Evolutionary conservation across 2,888 invertebrate genomes (phyloP), one percentile per base, ranked within the genome.

Genomic region (Oxytorus armatus): DNA sequence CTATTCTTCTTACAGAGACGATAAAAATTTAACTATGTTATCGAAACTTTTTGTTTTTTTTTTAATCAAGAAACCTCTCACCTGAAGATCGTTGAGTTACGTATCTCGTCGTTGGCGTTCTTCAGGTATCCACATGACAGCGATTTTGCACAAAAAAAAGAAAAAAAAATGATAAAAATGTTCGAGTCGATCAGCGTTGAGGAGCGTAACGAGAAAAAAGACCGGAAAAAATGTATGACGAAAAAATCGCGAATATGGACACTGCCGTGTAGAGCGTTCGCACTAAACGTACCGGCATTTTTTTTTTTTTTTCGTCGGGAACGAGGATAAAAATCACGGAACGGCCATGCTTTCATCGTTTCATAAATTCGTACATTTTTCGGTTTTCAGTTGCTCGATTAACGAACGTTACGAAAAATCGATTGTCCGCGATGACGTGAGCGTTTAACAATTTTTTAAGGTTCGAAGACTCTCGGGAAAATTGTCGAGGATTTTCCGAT

Each of bases 41-140:
- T n/a, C n/a, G n/a, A n/a, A 4, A 14, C 1, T 42, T 55, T 55
- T 39, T 39, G 2, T 21, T 5, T 3, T n/a, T n/a, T 33, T 55
- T 39, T 14, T 25, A 33, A 1, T 29, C 42, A 11, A 25, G 7
- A 36, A 11, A 42, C 14, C 16, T 63, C 77, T 83, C 82, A 82
- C 82, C 82, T 81, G 51, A 61, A 72, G 18, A 8, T 66, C 44
- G 47, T 39, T 61, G 51, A 23, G 16, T 57, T 51, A 61, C 68
- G 21, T 63, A 59, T 68, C 51, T 25, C 69, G 23, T 39, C 76
- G 63, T 53, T 42, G 49, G 61, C 42, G 69, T 82, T 83, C 83
- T 84, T 83, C 82, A 83, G 72, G 83, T 86, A 86, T 86, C 86
- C 86, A 84, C 84, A 85, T 84, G 74, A 81, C 77, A 59, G 73